These are phyloP conservation scores for Caenorhabditis uteleia DNA, from an alignment of 2,888 invertebrate genomes.

Conservation along the genomic window DNA sequence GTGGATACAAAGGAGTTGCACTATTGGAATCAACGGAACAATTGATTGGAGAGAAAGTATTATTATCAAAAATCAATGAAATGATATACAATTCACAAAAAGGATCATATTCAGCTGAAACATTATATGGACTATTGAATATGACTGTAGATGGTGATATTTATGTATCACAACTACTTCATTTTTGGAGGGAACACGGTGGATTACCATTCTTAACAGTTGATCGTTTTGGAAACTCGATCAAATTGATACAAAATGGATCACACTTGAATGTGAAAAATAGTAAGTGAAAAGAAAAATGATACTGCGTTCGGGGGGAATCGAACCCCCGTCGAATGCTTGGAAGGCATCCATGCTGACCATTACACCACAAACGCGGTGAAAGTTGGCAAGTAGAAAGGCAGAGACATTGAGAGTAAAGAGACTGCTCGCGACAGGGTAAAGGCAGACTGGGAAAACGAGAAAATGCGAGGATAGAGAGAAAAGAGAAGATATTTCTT, in stretches of 20 bases:
- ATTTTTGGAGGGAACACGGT: slow-evolving; percentile 45
- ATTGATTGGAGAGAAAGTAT: slow-evolving; percentile 36
- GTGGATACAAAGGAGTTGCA: slow-evolving; percentile 43
- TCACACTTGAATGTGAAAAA: slow-evolving; percentile 39
- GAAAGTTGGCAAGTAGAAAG: neutral
- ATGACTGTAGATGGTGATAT: slow-evolving; percentile 33
- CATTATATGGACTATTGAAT: slow-evolving; percentile 25
- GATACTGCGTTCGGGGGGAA: slow-evolving; percentile 46
- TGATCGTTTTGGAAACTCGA: slow-evolving; percentile 35
- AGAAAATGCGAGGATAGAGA: neutral
- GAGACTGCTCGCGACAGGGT: too few species aligned
- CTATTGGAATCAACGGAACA: slow-evolving; percentile 42
- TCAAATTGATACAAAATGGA: slow-evolving; percentile 36
- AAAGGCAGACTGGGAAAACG: neutral
- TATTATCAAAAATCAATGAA: slow-evolving; percentile 40
- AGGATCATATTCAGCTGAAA: slow-evolving; percentile 10
- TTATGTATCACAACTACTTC: slow-evolving; percentile 33
- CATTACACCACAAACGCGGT: slow-evolving; percentile 47
- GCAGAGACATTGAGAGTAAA: neutral
- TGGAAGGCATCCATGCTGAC: slow-evolving; percentile 51
- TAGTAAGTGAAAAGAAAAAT: too few species aligned
- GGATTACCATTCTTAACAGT: slow-evolving; percentile 40
- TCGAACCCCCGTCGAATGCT: slow-evolving; percentile 48
- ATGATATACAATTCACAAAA: slow-evolving; percentile 33
- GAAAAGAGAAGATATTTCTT: too few species aligned